Evolutionary conservation across 2,888 invertebrate genomes (phyloP).

Genomic region (Gymnosoma rotundatum): DNA sequence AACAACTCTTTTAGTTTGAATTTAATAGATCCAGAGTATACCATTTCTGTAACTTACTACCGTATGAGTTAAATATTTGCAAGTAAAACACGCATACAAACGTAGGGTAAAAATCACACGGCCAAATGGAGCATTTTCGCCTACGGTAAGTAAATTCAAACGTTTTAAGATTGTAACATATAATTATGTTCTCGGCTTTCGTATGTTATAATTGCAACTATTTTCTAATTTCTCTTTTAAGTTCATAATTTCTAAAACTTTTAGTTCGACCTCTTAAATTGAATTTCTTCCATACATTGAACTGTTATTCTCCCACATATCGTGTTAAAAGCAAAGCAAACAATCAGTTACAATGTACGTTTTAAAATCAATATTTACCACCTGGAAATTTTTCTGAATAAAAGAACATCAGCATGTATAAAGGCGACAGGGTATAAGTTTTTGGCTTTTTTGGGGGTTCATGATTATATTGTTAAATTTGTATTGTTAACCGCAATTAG

Average conservation of each 20-base stretch:
- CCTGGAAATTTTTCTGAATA: constrained; percentile 10
- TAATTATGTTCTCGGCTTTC: too few species aligned
- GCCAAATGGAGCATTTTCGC: too few species aligned
- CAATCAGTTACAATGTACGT: constrained; percentile 8
- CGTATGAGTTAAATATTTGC: too few species aligned
- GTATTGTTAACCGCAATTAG: constrained; percentile 73
- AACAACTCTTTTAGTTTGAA: too few species aligned
- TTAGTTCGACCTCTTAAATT: background rate
- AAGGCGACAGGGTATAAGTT: constrained; percentile 45
- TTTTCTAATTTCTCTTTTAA: too few species aligned
- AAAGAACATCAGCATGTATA: constrained; percentile 6
- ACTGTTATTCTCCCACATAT: constrained; percentile 47
- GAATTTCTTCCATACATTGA: background rate
- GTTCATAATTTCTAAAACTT: background rate
- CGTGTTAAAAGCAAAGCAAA: constrained; percentile 13
- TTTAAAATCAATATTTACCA: constrained; percentile 24
- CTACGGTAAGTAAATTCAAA: too few species aligned
- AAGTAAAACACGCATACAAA: too few species aligned
- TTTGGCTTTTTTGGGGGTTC: constrained; percentile 20
- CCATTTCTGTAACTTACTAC: too few species aligned
- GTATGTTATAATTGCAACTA: too few species aligned
- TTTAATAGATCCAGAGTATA: too few species aligned
- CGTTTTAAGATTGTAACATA: too few species aligned
- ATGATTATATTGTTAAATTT: constrained; percentile 73
- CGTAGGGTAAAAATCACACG: too few species aligned